Evolutionary conservation across 2,113 vertebrate genomes (phyloP), one percentile per base, ranked within the genome.

Genomic region (Butorides virescens): DNA sequence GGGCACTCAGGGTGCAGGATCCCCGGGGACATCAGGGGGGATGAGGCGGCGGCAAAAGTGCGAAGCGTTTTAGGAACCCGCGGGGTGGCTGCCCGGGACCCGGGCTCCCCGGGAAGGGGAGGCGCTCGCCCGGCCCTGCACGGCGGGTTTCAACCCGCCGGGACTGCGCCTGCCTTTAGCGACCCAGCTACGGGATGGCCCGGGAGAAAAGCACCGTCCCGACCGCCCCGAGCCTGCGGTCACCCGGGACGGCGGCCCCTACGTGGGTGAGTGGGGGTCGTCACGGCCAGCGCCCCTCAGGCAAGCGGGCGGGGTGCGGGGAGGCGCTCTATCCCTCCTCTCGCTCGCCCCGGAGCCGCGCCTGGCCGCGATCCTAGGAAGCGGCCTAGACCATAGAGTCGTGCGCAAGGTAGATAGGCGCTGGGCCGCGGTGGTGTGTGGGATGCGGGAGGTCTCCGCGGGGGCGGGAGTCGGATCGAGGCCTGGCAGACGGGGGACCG

Each of bases 361-460:
- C 66, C 63, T 7, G 5, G 6, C 5, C 1, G 36, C 73, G 7
- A 8, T 1, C 21, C 32, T 2, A 12, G 47, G 53, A 70, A 5
- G 34, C 10, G 14, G 32, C 44, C 18, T 8, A 9, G 15, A 74
- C 71, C 91, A 88, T 86, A 93, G 93, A 96, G 92, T 10, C 6
- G 61, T 1, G 36, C 23, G 27, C 50, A 32, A 17, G 42, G 85
- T 27, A 59, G 96, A 56, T 5, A 65, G 77, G 82, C 71, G 8
- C 77, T 73, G 1, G 2, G 79, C 53, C 85, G 95, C 91, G 42
- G 85, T 63, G 96, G 20, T 27, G 7, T 85, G 8, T 94, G 96
- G 96, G 96, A 92, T 90, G 75, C 56, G 32, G 93, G 96, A 66
- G 90, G 84, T 52, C 67, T 16, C 15, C 1, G 71, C 52, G 29